Percentiles rank a stretch among this genome's conserved stretches.
These are phyloP conservation scores for Ridgeia piscesae DNA, from an alignment of 1,140 invertebrate genomes.

Conservation along the genomic window DNA sequence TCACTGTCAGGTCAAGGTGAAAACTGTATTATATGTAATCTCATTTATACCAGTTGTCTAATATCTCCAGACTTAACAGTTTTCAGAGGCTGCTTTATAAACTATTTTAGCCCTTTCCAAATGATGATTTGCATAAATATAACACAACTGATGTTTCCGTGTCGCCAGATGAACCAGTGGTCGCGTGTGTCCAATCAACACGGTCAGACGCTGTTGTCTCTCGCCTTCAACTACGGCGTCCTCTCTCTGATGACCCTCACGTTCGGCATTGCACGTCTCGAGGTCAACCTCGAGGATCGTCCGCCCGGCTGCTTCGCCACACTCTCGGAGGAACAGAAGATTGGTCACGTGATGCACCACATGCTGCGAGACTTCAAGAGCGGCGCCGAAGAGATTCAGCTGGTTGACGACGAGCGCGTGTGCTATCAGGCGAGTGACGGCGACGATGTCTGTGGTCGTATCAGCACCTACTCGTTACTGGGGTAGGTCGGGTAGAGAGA, in stretches of 20 bases:
- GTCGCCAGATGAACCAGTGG: conserved; percentile 35
- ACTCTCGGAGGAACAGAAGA: conserved; percentile 36
- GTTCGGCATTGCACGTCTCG: conserved; percentile 31
- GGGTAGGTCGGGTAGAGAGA: no score
- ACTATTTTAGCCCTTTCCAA: no score
- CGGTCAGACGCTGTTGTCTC: conserved; percentile 50
- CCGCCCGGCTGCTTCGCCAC: conserved; percentile 47
- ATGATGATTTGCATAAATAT: not conserved
- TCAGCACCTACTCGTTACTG: not conserved
- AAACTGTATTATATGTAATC: no score
- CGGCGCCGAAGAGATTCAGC: conserved; percentile 16
- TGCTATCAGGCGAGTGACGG: conserved; percentile 39
- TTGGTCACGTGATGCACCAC: conserved; percentile 37
- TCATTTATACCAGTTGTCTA: no score
- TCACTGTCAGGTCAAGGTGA: no score
- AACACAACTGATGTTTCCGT: not conserved
- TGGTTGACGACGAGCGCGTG: conserved; percentile 28
- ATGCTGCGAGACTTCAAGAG: conserved; percentile 40
- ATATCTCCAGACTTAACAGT: no score
- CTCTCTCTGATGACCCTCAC: conserved; percentile 48
- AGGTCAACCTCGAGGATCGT: conserved; percentile 38
- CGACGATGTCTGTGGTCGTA: not conserved
- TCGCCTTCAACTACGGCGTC: conserved; percentile 54
- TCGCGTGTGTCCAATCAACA: conserved; percentile 46
- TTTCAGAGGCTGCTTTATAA: no score